Conservation (phyloP, 2,113 vertebrate genomes). For the Motacilla tschutschensis region DNA sequence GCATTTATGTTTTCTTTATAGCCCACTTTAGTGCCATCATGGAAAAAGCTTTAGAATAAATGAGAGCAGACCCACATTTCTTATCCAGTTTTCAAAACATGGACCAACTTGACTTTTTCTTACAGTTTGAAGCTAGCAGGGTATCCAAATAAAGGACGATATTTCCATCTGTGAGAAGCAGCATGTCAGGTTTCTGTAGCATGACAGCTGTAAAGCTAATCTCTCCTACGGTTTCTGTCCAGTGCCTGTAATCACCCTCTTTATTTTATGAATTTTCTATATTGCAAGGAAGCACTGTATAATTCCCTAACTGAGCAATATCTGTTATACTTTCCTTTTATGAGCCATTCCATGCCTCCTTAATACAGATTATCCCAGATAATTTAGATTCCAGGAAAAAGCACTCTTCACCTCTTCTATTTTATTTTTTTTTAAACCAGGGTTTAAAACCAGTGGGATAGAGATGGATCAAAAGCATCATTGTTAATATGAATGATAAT, state of each 20-base stretch:
- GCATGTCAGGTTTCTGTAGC: not conserved
- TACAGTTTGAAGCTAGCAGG: not conserved
- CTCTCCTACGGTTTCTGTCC: not conserved
- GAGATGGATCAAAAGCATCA: not conserved
- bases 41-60: conserved; percentile 20
- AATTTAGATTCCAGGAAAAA: conserved; percentile 15
- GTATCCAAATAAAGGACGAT: not conserved
- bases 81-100: conserved; percentile 15
- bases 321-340: conserved; percentile 5
- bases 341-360: not conserved
- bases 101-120: not conserved
- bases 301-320: not conserved
- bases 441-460: not conserved
- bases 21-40: not conserved
- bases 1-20: conserved; percentile 45
- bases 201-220: not conserved
- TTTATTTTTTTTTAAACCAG: not conserved
- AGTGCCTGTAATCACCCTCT: not conserved
- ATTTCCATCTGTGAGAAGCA: not conserved
- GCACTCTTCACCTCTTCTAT: not conserved
- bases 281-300: not conserved
- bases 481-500: not conserved
- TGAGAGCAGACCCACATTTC: conserved; percentile 6
- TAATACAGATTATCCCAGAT: not conserved
- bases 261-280: not conserved